These are phyloP conservation scores for Gallinago undulata DNA, from an alignment of 2,113 vertebrate genomes.

Conservation along the genomic window DNA sequence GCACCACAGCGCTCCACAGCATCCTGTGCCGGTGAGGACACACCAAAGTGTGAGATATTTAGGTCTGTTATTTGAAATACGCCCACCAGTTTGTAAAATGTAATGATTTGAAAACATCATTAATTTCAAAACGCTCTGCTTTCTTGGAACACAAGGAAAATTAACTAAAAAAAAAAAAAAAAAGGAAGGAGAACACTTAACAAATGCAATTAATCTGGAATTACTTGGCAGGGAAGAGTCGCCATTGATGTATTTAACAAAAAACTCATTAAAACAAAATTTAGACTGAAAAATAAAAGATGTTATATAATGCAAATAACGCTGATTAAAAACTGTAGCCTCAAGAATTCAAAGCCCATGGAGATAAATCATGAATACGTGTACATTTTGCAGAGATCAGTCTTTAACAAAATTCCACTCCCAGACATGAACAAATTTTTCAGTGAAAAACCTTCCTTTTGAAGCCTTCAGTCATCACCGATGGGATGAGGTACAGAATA, in stretches of 20 bases:
- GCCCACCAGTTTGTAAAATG: not conserved
- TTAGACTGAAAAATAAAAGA: slow-evolving; percentile 5
- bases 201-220: slow-evolving; percentile 39
- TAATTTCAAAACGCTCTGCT: not conserved
- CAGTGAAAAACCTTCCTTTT: not conserved
- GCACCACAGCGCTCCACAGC: not conserved
- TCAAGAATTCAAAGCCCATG: not conserved
- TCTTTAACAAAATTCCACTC: not conserved
- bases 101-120: not conserved
- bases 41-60: not conserved
- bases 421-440: accelerated
- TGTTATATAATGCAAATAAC: not conserved
- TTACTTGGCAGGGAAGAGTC: not conserved
- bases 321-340: slow-evolving; percentile 17
- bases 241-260: slow-evolving; percentile 27
- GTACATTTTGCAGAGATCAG: not conserved
- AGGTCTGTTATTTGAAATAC: not conserved
- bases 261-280: slow-evolving; percentile 35
- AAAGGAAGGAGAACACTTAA: not conserved
- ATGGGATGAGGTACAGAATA: not conserved
- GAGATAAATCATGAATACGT: not conserved
- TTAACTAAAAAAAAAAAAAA: not conserved
- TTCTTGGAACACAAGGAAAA: slow-evolving; percentile 16
- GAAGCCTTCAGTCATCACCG: accelerated
- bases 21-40: not conserved